Evolutionary conservation across 2,113 vertebrate genomes (phyloP).

Genomic region (Lynx canadensis): DNA sequence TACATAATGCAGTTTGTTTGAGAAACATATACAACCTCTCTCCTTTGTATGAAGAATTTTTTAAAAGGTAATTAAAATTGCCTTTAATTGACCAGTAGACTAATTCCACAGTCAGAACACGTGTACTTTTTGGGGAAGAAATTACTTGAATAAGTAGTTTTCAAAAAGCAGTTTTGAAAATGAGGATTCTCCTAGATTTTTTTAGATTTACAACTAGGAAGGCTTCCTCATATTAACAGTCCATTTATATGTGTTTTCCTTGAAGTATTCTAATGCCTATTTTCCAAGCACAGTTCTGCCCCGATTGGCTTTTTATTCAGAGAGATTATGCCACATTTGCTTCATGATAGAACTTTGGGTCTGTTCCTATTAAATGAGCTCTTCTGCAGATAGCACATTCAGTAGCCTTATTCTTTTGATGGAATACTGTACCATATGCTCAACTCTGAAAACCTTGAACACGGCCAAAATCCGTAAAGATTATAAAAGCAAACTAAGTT

Average conservation of each 20-base stretch:
- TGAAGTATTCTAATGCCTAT: slow-evolving; percentile 6
- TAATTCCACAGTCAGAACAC: slow-evolving; percentile 68
- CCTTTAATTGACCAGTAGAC: slow-evolving; percentile 70
- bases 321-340: background rate
- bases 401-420: slow-evolving; percentile 87
- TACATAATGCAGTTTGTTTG: slow-evolving; percentile 72
- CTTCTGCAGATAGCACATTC: slow-evolving; percentile 84
- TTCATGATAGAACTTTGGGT: slow-evolving; percentile 41
- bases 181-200: slow-evolving; percentile 72
- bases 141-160: slow-evolving; percentile 75
- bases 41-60: slow-evolving; percentile 66
- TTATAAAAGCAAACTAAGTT: slow-evolving; percentile 83
- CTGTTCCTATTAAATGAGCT: slow-evolving; percentile 86
- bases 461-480: slow-evolving; percentile 80
- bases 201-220: slow-evolving; percentile 72
- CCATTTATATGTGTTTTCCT: slow-evolving; percentile 47
- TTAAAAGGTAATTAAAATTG: slow-evolving; percentile 68
- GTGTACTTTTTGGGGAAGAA: slow-evolving; percentile 67
- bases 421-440: slow-evolving; percentile 76
- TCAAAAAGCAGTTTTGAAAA: slow-evolving; percentile 70
- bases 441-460: slow-evolving; percentile 76
- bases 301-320: slow-evolving; percentile 58
- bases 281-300: slow-evolving; percentile 71
- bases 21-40: slow-evolving; percentile 63
- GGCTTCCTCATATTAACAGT: slow-evolving; percentile 59